phyloP scores from a whole-genome alignment of 2,113 vertebrate species.

The Xiphophorus couchianus region DNA sequence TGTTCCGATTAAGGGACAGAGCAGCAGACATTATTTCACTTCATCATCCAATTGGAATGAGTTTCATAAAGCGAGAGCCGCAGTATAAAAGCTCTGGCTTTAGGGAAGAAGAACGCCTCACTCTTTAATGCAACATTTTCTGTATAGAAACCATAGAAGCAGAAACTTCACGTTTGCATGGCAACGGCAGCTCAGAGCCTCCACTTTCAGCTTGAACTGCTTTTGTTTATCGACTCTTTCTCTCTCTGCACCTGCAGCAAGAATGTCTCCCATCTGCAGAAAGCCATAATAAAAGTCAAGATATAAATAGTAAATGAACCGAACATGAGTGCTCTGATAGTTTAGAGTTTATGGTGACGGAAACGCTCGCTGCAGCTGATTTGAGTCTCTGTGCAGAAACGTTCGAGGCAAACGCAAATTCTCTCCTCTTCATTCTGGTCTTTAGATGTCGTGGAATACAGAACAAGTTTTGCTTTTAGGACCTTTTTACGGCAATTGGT shows the following conservation, averaged over 20 bases:
- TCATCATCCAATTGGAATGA: neutral
- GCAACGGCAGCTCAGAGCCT: neutral
- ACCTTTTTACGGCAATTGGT: too few relatives aligned
- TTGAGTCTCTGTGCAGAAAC: too few relatives aligned
- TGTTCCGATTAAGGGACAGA: neutral
- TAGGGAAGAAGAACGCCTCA: neutral
- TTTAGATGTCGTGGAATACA: neutral
- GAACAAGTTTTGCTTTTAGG: too few relatives aligned
- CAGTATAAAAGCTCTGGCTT: neutral
- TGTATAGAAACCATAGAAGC: neutral
- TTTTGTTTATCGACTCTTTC: neutral
- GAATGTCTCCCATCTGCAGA: neutral
- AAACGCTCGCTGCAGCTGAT: neutral
- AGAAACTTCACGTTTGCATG: neutral
- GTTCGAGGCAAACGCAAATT: neutral
- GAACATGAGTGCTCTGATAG: neutral
- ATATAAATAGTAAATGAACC: neutral
- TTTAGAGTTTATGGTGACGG: neutral
- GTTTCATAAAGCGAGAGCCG: neutral
- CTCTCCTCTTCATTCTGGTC: neutral
- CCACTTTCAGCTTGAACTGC: neutral
- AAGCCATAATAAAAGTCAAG: neutral
- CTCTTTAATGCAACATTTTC: neutral
- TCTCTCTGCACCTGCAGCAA: neutral
- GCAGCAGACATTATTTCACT: neutral